These are phyloP conservation scores for Bombus picipes DNA, from an alignment of 1,140 invertebrate genomes.

Conservation along the genomic window DNA sequence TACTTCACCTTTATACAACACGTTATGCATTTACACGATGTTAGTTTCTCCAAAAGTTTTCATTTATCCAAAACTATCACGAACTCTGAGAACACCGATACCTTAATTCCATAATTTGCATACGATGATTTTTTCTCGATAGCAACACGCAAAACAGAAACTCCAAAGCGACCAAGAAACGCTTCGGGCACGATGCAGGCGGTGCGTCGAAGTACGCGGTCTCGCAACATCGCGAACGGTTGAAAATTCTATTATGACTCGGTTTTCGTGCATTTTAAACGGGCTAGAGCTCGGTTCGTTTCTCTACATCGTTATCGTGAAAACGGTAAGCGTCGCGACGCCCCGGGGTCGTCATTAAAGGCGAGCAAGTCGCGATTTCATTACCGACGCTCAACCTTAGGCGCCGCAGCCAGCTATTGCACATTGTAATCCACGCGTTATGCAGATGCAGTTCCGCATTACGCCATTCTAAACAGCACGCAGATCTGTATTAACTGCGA, in stretches of 20 bases:
- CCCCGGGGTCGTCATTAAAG: constrained; percentile 56
- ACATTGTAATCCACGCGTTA: constrained; percentile 57
- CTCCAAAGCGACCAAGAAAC: no score
- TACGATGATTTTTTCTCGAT: no score
- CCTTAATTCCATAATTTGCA: no score
- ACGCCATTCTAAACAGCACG: constrained; percentile 22
- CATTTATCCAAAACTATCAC: no score
- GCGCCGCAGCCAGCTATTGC: constrained; percentile 34
- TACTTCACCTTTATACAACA: no score
- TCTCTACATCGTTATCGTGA: constrained; percentile 50
- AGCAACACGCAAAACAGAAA: no score
- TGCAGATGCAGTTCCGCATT: constrained; percentile 47
- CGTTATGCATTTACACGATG: no score
- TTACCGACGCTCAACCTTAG: constrained; percentile 50
- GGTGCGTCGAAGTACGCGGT: no score
- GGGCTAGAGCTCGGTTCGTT: neutral
- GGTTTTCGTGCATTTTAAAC: constrained; percentile 30
- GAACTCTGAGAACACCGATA: no score
- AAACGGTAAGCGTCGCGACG: constrained; percentile 51
- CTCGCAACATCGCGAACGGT: neutral
- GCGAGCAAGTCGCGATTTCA: constrained; percentile 57
- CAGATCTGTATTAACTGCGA: constrained; percentile 51
- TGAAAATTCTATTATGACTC: constrained; percentile 30
- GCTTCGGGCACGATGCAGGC: no score
- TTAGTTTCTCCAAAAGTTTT: no score